A percentile compares a stretch with the other conserved stretches of the same genome.
phyloP scores from a whole-genome alignment of 2,888 invertebrate genomes.

The Ernsta delagoae region DNA sequence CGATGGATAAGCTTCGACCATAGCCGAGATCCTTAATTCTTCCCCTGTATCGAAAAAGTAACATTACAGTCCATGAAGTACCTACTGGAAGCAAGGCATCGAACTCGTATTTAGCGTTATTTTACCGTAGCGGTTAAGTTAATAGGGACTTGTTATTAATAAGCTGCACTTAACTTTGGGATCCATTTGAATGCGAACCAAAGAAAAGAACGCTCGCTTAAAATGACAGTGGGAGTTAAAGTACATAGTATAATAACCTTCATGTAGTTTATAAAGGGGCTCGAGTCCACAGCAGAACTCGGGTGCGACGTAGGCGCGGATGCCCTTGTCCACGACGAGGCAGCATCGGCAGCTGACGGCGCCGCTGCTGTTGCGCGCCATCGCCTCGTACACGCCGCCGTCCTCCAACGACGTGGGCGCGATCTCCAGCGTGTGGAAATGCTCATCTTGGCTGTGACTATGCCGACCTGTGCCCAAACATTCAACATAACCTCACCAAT shows the following conservation, averaged over 20 bases:
- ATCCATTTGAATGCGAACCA: too few species aligned
- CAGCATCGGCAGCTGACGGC: constrained; percentile 91
- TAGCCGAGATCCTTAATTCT: constrained; percentile 84
- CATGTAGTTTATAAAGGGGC: constrained; percentile 85
- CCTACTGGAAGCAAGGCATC: too few species aligned
- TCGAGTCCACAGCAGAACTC: constrained; percentile 90
- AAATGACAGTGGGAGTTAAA: too few species aligned
- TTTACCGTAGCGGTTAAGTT: too few species aligned
- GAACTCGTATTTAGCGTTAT: too few species aligned
- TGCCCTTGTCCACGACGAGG: constrained; percentile 92
- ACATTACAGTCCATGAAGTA: too few species aligned
- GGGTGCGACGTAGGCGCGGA: constrained; percentile 92
- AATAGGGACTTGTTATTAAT: too few species aligned
- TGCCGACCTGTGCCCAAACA: constrained; percentile 74
- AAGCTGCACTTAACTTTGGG: too few species aligned
- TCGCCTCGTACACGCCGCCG: constrained; percentile 91
- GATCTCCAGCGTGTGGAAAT: constrained; percentile 95
- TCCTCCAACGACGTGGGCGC: constrained; percentile 91
- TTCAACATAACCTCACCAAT: not conserved
- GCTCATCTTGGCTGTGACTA: constrained; percentile 88
- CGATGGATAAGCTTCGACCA: constrained; percentile 87
- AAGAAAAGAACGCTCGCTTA: too few species aligned
- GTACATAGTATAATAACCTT: constrained; percentile 70
- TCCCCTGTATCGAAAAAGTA: constrained; percentile 61
- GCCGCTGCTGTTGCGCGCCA: constrained; percentile 92